Evolutionary conservation across 2,888 invertebrate genomes (phyloP).

Genomic region (Eugnorisma glareosa): DNA sequence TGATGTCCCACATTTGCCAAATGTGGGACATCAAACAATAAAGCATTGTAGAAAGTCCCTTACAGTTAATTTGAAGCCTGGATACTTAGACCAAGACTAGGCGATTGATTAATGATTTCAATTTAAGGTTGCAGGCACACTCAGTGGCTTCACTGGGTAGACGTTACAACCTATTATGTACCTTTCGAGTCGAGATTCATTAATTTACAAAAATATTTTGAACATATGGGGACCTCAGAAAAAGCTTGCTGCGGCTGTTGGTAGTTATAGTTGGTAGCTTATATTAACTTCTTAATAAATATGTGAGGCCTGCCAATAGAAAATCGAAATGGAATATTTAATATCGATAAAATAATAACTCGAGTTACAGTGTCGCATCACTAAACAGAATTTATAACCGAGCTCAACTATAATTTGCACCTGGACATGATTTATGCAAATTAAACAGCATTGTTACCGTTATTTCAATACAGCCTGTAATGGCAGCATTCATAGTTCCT

Average conservation of each 20-base stretch:
- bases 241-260: neutral
- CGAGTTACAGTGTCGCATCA: neutral
- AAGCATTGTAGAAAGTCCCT: neutral
- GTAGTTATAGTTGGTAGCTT: too few relatives aligned
- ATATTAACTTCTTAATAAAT: neutral
- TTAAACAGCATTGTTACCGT: slow-evolving; percentile 26
- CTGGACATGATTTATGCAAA: slow-evolving; percentile 36
- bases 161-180: neutral
- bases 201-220: neutral
- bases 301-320: neutral
- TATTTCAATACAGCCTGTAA: slow-evolving; percentile 28
- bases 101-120: neutral
- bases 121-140: neutral
- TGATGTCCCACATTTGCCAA: too few relatives aligned
- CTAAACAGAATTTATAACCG: slow-evolving; percentile 9
- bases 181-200: neutral
- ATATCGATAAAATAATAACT: neutral
- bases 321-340: neutral
- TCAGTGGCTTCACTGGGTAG: neutral
- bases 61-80: neutral
- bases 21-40: neutral
- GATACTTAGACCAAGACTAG: neutral
- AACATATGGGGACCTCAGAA: neutral
- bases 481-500: neutral
- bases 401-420: slow-evolving; percentile 27